Conservation (phyloP, 2,113 vertebrate genomes). For the Platycercus adscitus region DNA sequence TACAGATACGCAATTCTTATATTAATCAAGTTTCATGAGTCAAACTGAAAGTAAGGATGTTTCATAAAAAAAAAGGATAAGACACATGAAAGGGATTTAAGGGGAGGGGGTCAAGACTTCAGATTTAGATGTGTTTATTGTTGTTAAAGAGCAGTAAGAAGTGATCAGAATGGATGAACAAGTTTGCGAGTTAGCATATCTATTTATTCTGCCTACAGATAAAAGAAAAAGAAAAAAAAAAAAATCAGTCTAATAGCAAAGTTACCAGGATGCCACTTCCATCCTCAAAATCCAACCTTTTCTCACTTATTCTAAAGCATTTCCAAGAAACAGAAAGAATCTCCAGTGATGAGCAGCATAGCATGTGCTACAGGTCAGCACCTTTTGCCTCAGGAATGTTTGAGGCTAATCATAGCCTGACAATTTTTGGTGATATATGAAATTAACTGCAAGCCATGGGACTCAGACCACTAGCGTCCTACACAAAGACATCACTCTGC, state of each 20-base stretch:
- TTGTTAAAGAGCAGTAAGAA: background rate
- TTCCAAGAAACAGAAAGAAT: background rate
- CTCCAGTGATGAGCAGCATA: background rate
- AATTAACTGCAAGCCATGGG: background rate
- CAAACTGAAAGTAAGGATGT: background rate
- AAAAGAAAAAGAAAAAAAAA: background rate
- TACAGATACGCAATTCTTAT: background rate
- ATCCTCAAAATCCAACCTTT: background rate
- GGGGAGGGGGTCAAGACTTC: background rate
- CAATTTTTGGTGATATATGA: fast-evolving
- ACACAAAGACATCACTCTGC: background rate
- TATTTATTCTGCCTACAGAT: background rate
- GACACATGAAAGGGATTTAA: background rate
- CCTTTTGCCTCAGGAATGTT: background rate
- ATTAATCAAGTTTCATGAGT: background rate
- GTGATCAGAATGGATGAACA: background rate
- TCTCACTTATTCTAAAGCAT: background rate
- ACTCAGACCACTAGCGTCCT: background rate
- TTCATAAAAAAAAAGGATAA: background rate
- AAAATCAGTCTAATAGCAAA: background rate
- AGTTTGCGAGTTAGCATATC: background rate
- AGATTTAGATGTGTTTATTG: background rate
- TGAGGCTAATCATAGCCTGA: background rate
- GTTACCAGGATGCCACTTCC: background rate
- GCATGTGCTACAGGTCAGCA: background rate